These are phyloP conservation scores for Dryobota labecula DNA, from an alignment of 2,888 invertebrate genomes.

Conservation along the genomic window DNA sequence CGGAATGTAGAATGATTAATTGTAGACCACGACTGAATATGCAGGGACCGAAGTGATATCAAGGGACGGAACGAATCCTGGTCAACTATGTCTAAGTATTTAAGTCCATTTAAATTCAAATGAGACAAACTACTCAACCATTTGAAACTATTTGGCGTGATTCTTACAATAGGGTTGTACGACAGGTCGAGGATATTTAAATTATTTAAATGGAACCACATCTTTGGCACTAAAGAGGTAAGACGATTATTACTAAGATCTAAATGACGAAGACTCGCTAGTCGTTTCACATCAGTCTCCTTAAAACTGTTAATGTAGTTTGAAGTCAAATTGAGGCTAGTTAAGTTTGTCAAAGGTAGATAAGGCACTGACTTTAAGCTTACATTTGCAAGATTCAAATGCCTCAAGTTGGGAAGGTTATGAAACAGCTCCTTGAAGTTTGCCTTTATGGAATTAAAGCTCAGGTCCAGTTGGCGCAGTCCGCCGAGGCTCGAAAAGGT, in stretches of 20 bases:
- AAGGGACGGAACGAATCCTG: conserved; percentile 94
- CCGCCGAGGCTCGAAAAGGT: conserved; percentile 96
- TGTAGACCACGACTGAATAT: conserved; percentile 94
- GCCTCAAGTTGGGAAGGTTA: conserved; percentile 95
- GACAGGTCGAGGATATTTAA: conserved; percentile 95
- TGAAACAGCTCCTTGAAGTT: conserved; percentile 97
- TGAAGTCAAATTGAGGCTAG: conserved; percentile 94
- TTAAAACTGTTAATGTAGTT: conserved; percentile 94
- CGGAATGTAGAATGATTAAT: conserved; percentile 93
- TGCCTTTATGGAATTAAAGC: conserved; percentile 95
- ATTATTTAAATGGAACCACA: conserved; percentile 93
- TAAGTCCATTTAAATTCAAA: conserved; percentile 94
- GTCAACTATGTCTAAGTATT: conserved; percentile 93
- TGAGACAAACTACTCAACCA: conserved; percentile 93
- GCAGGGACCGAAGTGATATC: conserved; percentile 92
- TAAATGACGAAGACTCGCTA: conserved; percentile 93
- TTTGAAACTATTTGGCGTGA: conserved; percentile 93
- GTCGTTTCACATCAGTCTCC: conserved; percentile 93
- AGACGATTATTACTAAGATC: conserved; percentile 95
- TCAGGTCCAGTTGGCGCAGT: conserved; percentile 94
- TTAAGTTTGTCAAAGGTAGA: conserved; percentile 94
- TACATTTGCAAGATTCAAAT: conserved; percentile 94
- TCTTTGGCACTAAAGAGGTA: conserved; percentile 93
- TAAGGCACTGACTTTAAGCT: conserved; percentile 94
- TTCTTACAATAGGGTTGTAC: conserved; percentile 94